Base-by-base conservation (phyloP, 1,140 invertebrate genomes). In the Hypsibius dujardini region DNA sequence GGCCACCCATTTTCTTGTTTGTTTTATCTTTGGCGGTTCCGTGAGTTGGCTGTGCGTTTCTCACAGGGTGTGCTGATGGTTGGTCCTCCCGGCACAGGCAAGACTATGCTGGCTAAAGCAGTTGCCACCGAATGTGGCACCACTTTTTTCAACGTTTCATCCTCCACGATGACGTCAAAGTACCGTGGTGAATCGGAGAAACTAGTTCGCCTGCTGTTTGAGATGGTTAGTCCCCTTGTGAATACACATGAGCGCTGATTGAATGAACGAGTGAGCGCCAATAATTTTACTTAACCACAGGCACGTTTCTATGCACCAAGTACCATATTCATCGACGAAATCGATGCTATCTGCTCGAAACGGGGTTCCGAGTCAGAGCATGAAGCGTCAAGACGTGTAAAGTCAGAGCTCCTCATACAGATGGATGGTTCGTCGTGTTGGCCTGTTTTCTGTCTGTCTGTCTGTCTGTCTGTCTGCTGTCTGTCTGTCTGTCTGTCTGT, bases 261-360 rank as follows among this genome's bases (percentile, higher is more conserved):
- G 69, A 69, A 28, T 28, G 28, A 28, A 28, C 28, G 28, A 28
- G 0, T 28, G 28, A 28, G 28, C 28, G 28, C 28, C 28, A 28
- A 0, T 28, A 28, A 28, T 28, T 28, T 28, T 28, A 28, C 28
- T 28, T 28, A 15, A 71, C 74, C 82, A 46, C 79, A 92, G 90
- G 95, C 95, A 2, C 83, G 95, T 75, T 98, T 96, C 83, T 96
- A 98, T 84, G 94, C 96, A 70, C 96, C 96, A 15, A 94, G 91
- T 76, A 98, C 95, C 59, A 98, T 99, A 75, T 99, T 99, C 80
- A 95, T 99, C 72, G 96, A 99, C 82, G 96, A 99, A 85, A 98
- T 99, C 72, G 96, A 99, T 83, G 96, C 95, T 2, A 81, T 99
- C 69, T 98, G 95, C 80, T 96, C 93, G 1, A 85, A 90, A 74